Conservation (phyloP, 1,140 invertebrate species). For the Drosophila nigrodunni region DNA sequence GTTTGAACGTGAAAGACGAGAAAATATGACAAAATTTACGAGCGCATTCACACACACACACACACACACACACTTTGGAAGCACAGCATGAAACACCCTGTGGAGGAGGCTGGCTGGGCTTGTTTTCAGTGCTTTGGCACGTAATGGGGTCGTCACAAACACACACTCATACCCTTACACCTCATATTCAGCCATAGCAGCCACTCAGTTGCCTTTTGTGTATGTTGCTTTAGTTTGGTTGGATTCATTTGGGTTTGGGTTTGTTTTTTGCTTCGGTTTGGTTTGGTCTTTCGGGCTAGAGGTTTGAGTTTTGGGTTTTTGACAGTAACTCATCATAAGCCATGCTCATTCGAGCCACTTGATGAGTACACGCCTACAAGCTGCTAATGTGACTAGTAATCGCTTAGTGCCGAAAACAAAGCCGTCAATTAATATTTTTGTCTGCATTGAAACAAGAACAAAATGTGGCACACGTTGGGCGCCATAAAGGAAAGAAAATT, state of each 20-base stretch:
- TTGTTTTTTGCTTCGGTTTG: conserved; percentile 29
- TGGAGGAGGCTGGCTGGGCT: conserved; percentile 45
- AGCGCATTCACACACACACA: conserved; percentile 43
- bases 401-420: not conserved
- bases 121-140: conserved; percentile 78
- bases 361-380: conserved; percentile 46
- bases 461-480: not conserved
- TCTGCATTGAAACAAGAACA: too few relatives aligned
- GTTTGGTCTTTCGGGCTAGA: not conserved
- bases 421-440: conserved; percentile 19
- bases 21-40: conserved; percentile 82
- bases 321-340: not conserved
- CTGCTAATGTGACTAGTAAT: conserved; percentile 26
- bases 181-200: conserved; percentile 11
- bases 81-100: conserved; percentile 37
- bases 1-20: conserved; percentile 61
- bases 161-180: conserved; percentile 6
- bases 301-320: not conserved
- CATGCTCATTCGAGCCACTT: conserved; percentile 37
- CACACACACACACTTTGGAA: not conserved
- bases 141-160: conserved; percentile 71
- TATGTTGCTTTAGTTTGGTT: conserved; percentile 44
- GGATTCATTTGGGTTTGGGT: conserved; percentile 43
- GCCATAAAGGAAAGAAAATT: not conserved
- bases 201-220: conserved; percentile 69